phyloP scores from a whole-genome alignment of 2,797 vertebrate species.

The Tokudaia tokunoshimensis region DNA sequence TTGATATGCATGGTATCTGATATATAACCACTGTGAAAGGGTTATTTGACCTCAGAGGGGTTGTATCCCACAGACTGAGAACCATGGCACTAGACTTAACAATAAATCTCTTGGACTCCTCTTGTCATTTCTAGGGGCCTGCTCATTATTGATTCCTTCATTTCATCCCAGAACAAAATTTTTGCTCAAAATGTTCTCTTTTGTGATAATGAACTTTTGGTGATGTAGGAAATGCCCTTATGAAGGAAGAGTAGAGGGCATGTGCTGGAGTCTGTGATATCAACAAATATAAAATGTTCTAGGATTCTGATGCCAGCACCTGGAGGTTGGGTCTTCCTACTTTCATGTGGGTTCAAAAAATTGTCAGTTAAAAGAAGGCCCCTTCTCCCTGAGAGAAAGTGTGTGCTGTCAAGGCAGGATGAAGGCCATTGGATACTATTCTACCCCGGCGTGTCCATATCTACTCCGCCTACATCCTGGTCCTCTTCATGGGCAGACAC shows the following conservation, averaged over 20 bases:
- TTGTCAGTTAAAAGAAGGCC: neutral
- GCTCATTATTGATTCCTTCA: neutral
- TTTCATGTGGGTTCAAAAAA: neutral
- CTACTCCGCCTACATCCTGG: no score
- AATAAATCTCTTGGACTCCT: neutral
- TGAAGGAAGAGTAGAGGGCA: neutral
- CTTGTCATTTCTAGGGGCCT: neutral
- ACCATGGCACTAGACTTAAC: neutral
- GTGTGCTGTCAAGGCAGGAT: rapidly evolving
- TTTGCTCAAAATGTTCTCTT: slow-evolving; percentile 69
- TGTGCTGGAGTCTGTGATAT: neutral
- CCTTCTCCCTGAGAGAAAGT: neutral
- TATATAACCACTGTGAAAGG: neutral
- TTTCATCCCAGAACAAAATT: slow-evolving; percentile 45
- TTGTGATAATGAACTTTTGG: slow-evolving; percentile 41
- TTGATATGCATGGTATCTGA: neutral
- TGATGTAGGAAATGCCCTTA: slow-evolving; percentile 30
- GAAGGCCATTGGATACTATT: neutral
- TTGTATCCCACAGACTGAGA: neutral
- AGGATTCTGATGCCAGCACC: neutral
- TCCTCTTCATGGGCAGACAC: neutral
- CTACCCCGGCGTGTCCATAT: neutral
- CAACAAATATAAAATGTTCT: slow-evolving; percentile 13
- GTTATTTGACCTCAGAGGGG: neutral
- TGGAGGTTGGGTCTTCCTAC: neutral